Evolutionary conservation across 2,797 vertebrate genomes (phyloP), one percentile per base, ranked within the genome.

Genomic region (Glyptemys insculpta): DNA sequence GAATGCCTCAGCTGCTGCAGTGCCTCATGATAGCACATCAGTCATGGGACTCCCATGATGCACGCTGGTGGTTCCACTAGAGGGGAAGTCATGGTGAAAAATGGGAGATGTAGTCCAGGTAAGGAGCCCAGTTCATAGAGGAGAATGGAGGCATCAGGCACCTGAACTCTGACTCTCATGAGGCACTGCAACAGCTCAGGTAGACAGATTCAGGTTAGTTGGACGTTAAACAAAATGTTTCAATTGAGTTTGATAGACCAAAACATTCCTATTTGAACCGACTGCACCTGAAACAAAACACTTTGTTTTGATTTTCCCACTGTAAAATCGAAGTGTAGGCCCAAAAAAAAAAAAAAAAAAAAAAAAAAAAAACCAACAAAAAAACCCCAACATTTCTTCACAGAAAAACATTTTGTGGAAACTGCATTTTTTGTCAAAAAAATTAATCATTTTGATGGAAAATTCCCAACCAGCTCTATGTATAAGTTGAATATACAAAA

Each of bases 401-500:
- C 6, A 90, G 89, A 91, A 87, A 56, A 78, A 79, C 47, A 72
- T 65, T 31, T 76, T 91, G 52, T 52, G 56, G 90, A 90, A 94
- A 95, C 8, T 29, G 6, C 88, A 54, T 94, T 92, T 96, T 92
- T 12, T 23, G 21, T 72, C 54, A 5, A 16, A 47, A n/a, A 94
- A 79, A 91, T 9, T 9, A 97, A 93, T 6, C 92, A 88, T 94
- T 84, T 65, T 76, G 72, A 47, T 47, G 91, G 82, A 86, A 88
- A 79, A 65, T 95, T 92, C 86, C 83, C 79, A 95, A 23, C 76
- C 76, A 86, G 23, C 44, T 65, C 6, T 0, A 49, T 87, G 68
- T 81, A 79, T 76, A 93, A 96, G 83, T 85, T 18, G 44, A 87
- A 79, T 76, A 93, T 95, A 41, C 31, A 85, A 84, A 89, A 92